A percentile compares a stretch with the other conserved stretches of the same genome.
phyloP scores from a whole-genome alignment of 2,113 vertebrate genomes.

The Polypterus bichir region DNA sequence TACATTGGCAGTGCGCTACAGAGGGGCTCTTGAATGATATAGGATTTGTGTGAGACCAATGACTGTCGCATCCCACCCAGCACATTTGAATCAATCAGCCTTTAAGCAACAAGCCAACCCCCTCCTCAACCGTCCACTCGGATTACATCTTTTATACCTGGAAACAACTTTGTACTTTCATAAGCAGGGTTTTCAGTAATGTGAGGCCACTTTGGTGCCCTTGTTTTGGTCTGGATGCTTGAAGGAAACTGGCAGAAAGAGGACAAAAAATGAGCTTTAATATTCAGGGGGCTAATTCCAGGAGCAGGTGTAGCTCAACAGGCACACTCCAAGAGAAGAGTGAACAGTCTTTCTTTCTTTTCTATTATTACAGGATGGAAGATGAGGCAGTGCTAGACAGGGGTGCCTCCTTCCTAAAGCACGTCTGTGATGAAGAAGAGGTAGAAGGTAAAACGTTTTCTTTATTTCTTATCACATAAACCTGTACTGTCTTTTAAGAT shows the following conservation, averaged over 20 bases:
- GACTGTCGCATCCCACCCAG: slow-evolving; percentile 18
- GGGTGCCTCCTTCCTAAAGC: slow-evolving; percentile 87
- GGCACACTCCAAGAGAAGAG: slow-evolving; percentile 79
- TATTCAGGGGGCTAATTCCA: slow-evolving; percentile 67
- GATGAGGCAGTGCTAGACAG: slow-evolving; percentile 96
- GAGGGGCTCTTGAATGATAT: slow-evolving; percentile 19
- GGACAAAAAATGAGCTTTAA: slow-evolving; percentile 52
- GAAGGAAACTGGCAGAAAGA: slow-evolving; percentile 35
- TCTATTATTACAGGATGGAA: slow-evolving; percentile 98
- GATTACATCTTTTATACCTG: slow-evolving; percentile 37
- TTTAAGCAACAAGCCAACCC: slow-evolving; percentile 26
- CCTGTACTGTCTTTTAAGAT: too few relatives aligned
- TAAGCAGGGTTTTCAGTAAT: slow-evolving; percentile 37
- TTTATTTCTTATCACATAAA: not conserved
- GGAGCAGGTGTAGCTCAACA: slow-evolving; percentile 55
- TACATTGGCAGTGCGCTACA: slow-evolving; percentile 14
- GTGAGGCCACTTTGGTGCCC: slow-evolving; percentile 23
- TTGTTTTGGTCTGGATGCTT: slow-evolving; percentile 42
- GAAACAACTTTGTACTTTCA: slow-evolving; percentile 34
- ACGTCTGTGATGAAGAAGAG: slow-evolving; percentile 88
- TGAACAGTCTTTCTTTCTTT: slow-evolving; percentile 95
- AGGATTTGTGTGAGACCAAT: slow-evolving; percentile 23
- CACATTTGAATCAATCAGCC: slow-evolving; percentile 39
- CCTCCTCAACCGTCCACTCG: slow-evolving; percentile 24
- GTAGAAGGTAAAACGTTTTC: slow-evolving; percentile 71